These are phyloP conservation scores for Silurus lanzhouensis DNA, from an alignment of 2,797 vertebrate species.

Conservation along the genomic window DNA sequence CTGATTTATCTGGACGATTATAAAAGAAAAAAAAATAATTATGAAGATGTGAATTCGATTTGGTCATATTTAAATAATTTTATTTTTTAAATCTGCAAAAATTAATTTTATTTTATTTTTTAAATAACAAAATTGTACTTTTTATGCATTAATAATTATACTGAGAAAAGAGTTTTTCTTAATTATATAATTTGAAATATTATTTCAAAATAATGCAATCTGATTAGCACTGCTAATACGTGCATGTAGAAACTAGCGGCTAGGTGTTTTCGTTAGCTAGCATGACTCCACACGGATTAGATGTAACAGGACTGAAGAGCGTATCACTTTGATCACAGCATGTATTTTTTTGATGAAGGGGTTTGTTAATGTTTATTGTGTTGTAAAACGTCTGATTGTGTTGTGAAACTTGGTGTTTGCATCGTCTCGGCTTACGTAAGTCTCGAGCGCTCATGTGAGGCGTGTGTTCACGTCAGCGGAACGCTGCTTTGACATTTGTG, in stretches of 20 bases:
- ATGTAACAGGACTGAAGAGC: too few species aligned
- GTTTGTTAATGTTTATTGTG: not conserved
- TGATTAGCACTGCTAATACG: not conserved
- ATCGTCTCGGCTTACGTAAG: not conserved
- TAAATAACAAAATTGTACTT: not conserved
- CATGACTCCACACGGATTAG: not conserved
- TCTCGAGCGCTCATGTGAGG: not conserved
- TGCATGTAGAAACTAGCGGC: not conserved
- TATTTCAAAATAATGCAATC: not conserved
- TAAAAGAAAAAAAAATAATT: too few species aligned
- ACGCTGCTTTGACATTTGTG: conserved; percentile 18
- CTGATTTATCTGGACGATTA: too few species aligned
- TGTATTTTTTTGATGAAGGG: not conserved
- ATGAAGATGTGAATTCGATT: not conserved
- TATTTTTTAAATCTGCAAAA: not conserved
- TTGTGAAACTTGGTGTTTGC: not conserved
- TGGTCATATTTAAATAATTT: not conserved
- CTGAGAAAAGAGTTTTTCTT: not conserved
- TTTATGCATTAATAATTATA: not conserved
- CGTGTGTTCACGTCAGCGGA: conserved; percentile 1
- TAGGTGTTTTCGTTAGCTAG: not conserved
- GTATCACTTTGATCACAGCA: not conserved
- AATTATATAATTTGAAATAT: not conserved
- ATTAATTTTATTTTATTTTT: not conserved
- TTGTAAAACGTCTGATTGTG: not conserved